Evolutionary conservation across 2,888 invertebrate species (phyloP), one percentile per base, ranked within the genome.

Genomic region (Leuctra nigra): DNA sequence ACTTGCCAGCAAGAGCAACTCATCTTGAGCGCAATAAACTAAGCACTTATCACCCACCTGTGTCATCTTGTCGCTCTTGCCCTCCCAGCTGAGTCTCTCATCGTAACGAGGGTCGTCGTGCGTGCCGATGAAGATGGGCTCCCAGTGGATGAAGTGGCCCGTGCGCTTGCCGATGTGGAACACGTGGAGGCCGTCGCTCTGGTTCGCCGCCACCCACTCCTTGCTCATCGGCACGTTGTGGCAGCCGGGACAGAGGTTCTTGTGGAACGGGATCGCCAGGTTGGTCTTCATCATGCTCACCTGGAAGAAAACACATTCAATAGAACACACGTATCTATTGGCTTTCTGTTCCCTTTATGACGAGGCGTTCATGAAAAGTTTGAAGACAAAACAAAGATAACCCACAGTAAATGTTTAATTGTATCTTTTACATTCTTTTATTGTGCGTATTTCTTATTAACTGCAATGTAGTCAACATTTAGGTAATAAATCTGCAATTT

Each of bases 31-130:
- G 33, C 6, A 33, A 33, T 11, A 11, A 9, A 9, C 6, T 38
- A n/a, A 6, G 13, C 4, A 38, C 6, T 38, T 6, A 38, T 38
- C 4, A n/a, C 63, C 69, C 70, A 92, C 93, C 86, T 94, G 94
- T 59, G 92, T 90, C 93, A 94, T 94, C 76, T 94, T 94, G 73
- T 95, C 94, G 72, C 90, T 87, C 73, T 91, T 91, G 41, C 94
- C 94, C 69, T 95, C 93, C 93, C 94, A 94, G 69, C 90, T 91
- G 60, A 94, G 81, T 67, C 93, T 78, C 70, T 94, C 93, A 64
- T 94, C 94, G 70, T 94, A 94, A 62, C 87, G 77, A 0, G 93
- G 92, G 67, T 92, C 93, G 18, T 80, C 77, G 71, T 93, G 86
- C 0, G 92, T 92, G 16, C 94, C 93, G 59, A 95, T 91, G 68